Evolutionary conservation across 2,888 invertebrate genomes (phyloP).

Genomic region (Cremastinae sp.): DNA sequence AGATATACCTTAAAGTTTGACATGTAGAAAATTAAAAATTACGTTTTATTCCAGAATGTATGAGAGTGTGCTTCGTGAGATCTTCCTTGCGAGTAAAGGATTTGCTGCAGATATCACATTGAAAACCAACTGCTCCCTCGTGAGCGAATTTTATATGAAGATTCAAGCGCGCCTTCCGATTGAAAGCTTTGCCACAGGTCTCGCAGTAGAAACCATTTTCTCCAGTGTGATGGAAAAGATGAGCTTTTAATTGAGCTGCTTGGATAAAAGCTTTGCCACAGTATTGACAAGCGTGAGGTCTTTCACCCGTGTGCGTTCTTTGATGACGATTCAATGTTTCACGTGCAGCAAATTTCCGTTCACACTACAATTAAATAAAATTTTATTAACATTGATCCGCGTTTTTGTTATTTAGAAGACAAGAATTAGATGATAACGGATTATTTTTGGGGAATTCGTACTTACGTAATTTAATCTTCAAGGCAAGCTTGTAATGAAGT

Average conservation of each 20-base stretch:
- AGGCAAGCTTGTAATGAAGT: conserved; percentile 74
- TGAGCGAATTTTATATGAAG: conserved; percentile 85
- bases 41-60: conserved; percentile 84
- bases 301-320: conserved; percentile 84
- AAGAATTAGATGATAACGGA: conserved; percentile 63
- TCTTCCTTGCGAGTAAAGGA: conserved; percentile 85
- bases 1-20: not conserved
- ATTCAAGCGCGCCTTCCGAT: conserved; percentile 81
- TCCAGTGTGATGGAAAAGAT: conserved; percentile 88
- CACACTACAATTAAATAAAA: conserved; percentile 83
- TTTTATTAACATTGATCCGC: not conserved
- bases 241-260: conserved; percentile 89
- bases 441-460: conserved; percentile 61
- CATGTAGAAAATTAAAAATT: conserved; percentile 59
- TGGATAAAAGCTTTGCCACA: conserved; percentile 93
- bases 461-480: conserved; percentile 58
- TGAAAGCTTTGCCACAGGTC: conserved; percentile 82
- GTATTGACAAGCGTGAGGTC: conserved; percentile 83
- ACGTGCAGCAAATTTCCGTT: conserved; percentile 89
- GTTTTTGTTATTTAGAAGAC: not conserved
- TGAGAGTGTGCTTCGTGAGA: conserved; percentile 82
- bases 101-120: conserved; percentile 83
- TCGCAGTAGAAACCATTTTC: conserved; percentile 86
- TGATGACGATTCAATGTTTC: conserved; percentile 91
- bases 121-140: conserved; percentile 84